Evolutionary conservation across 1,140 invertebrate genomes (phyloP).

Genomic region (Melipona quadrifasciata): DNA sequence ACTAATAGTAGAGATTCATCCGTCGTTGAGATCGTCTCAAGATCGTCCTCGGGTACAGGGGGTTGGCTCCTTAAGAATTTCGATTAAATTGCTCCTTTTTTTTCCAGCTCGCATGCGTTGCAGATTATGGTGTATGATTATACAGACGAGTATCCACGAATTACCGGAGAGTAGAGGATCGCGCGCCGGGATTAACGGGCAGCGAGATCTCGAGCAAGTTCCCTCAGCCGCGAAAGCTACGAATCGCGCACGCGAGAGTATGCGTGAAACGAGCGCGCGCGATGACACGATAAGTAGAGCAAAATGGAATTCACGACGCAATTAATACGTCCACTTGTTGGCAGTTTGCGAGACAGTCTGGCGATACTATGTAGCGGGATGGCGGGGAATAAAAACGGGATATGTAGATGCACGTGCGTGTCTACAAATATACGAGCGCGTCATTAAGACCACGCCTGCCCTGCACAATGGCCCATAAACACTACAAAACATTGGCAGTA

Average conservation of each 20-base stretch:
- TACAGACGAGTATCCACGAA: neutral
- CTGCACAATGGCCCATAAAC: conserved; percentile 42
- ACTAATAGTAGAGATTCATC: neutral
- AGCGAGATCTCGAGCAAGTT: neutral
- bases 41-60: neutral
- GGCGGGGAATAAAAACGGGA: neutral
- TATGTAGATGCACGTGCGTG: conserved; percentile 26
- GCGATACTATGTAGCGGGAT: neutral
- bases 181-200: neutral
- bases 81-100: neutral
- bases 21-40: neutral
- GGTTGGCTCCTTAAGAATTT: neutral
- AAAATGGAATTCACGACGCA: neutral
- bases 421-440: conserved; percentile 11
- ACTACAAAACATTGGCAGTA: conserved; percentile 29
- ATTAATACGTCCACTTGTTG: conserved; percentile 21
- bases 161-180: neutral
- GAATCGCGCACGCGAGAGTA: too few species aligned
- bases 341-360: neutral
- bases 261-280: neutral
- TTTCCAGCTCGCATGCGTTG: neutral
- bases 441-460: conserved; percentile 32
- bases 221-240: neutral
- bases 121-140: neutral
- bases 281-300: neutral